Evolutionary conservation across 2,888 invertebrate genomes (phyloP), one percentile per base, ranked within the genome.

Genomic region (Gortyna flavago): DNA sequence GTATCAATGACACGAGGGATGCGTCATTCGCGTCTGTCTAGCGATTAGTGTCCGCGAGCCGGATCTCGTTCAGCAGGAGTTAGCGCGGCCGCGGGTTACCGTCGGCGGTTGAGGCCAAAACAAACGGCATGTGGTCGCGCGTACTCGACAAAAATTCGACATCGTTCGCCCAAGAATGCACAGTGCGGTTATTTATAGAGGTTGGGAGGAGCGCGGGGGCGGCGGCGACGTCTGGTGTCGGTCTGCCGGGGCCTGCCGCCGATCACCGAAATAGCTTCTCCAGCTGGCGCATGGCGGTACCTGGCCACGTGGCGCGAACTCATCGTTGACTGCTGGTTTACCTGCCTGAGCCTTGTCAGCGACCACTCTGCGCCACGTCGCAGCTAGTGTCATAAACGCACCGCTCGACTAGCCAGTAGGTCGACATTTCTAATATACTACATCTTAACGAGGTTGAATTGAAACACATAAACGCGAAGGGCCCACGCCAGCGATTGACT

Each of bases 191-290:
- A 96, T 96, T 95, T 95, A 94, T 96, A 96, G 96, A 92, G 93
- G 93, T 93, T 91, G 93, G 94, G 94, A 96, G 97, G 94, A 94
- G 95, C 95, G 96, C 97, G 96, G 96, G 96, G 96, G 95, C 96
- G 96, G 95, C 95, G 94, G 93, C 95, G 94, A 94, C 95, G 96
- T 96, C 96, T 96, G 96, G 95, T 96, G 96, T 96, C 97, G 97
- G 96, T 97, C 97, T 97, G 96, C 97, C 97, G 96, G 97, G 97
- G 97, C 96, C 97, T 97, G 97, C 97, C 95, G 96, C 96, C 97
- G 96, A 95, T 96, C 97, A 95, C 96, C 92, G 93, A 96, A 96
- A 96, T 96, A 96, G 93, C 95, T 95, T 94, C 93, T 96, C 96
- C 96, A 96, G 96, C 95, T 96, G 96, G 95, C n/a, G n/a, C n/a